A percentile compares a stretch with the other conserved stretches of the same genome.
phyloP scores from a whole-genome alignment of 2,797 vertebrate genomes.

The Rhodeus uyekii region DNA sequence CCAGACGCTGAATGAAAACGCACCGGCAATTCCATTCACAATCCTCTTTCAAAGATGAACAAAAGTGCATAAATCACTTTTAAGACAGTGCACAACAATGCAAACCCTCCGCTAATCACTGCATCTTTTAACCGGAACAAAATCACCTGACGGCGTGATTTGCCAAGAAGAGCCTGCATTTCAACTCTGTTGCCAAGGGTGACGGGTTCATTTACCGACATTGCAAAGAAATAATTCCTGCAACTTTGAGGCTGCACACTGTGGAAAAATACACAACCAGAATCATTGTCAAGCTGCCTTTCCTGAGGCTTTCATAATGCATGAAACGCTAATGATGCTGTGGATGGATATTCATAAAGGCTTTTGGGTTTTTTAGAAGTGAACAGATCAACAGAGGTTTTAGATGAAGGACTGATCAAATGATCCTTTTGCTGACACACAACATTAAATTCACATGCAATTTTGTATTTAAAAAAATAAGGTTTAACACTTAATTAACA shows the following conservation, averaged over 20 bases:
- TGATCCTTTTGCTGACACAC: neutral
- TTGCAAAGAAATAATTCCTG: neutral
- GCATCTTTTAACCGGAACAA: neutral
- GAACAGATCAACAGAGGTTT: neutral
- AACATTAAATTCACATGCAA: neutral
- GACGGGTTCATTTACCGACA: conserved; percentile 2
- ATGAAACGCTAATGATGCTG: neutral
- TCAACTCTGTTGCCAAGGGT: neutral
- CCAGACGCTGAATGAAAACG: neutral
- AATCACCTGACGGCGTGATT: neutral
- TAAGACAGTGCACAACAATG: neutral
- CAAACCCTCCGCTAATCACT: neutral
- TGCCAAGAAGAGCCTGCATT: neutral
- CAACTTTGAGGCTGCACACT: neutral
- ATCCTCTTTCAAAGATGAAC: neutral
- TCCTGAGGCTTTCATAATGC: conserved; percentile 20
- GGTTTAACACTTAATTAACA: too few species aligned
- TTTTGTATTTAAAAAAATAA: too few species aligned
- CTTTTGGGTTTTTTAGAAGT: neutral
- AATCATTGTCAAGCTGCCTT: neutral
- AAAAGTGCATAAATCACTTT: neutral
- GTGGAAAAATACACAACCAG: conserved; percentile 1
- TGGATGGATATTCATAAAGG: conserved; percentile 25
- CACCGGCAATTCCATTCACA: neutral
- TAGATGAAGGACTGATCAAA: neutral